Evolutionary conservation across 2,797 vertebrate genomes (phyloP).

Genomic region (Anabacerthia variegaticeps): DNA sequence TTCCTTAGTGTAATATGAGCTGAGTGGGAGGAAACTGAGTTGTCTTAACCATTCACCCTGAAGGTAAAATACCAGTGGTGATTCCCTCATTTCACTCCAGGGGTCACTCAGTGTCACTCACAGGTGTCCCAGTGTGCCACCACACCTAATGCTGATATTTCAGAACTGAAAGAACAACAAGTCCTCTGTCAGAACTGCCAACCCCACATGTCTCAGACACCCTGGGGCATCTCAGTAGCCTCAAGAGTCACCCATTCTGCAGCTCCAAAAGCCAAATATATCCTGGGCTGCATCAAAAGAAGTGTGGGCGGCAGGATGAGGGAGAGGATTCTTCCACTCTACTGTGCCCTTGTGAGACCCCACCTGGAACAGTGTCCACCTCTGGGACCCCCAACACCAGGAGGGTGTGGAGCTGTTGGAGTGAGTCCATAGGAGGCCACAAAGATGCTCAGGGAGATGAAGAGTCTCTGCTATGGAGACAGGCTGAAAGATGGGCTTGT

Average conservation of each 20-base stretch:
- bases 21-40: neutral
- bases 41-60: neutral
- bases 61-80: neutral
- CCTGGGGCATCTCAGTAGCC: neutral
- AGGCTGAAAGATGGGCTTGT: neutral
- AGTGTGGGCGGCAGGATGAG: neutral
- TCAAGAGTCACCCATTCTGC: neutral
- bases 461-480: neutral
- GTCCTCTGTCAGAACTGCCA: neutral
- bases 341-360: accelerated
- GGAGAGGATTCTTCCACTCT: neutral
- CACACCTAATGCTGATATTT: neutral
- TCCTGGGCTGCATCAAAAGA: neutral
- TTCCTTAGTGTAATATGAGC: neutral
- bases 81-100: neutral
- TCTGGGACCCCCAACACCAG: neutral
- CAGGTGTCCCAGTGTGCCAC: neutral
- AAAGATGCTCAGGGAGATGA: neutral
- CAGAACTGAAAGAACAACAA: neutral
- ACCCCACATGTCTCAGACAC: neutral
- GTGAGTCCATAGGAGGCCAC: neutral
- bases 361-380: neutral
- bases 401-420: neutral
- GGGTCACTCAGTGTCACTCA: accelerated
- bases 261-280: neutral